phyloP scores from a whole-genome alignment of 2,888 invertebrate genomes.

The Sicus ferrugineus region DNA sequence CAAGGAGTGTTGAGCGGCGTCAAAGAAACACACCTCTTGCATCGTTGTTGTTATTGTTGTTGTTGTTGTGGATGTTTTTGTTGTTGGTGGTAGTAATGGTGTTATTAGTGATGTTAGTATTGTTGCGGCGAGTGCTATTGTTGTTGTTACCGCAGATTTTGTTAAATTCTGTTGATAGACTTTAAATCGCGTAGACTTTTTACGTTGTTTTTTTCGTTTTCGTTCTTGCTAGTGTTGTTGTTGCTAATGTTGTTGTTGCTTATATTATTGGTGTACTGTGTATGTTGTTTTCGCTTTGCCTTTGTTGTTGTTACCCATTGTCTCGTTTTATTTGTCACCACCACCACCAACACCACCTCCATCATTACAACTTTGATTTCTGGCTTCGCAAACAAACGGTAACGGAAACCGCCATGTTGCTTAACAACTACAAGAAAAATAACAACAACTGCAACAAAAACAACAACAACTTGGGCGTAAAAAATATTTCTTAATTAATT shows the following conservation, averaged over 20 bases:
- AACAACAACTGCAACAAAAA: conserved; percentile 6
- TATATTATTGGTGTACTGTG: too few species aligned
- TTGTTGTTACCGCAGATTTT: background rate
- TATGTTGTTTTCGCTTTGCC: background rate
- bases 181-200: too few species aligned
- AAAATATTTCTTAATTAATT: conserved; percentile 32
- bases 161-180: background rate
- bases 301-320: background rate
- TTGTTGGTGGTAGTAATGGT: background rate
- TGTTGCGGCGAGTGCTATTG: background rate
- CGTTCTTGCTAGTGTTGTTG: too few species aligned
- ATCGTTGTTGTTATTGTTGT: background rate
- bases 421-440: conserved; percentile 4
- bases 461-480: background rate
- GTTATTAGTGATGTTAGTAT: background rate
- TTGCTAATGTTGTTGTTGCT: too few species aligned
- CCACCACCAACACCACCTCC: background rate
- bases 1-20: conserved; percentile 2
- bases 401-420: conserved; percentile 29
- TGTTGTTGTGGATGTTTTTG: background rate
- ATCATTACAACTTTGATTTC: too few species aligned
- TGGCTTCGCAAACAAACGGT: too few species aligned
- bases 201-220: too few species aligned
- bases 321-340: background rate
- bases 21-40: background rate